Conservation (phyloP, 2,113 vertebrate genomes). For the Oreotrochilus melanogaster region DNA sequence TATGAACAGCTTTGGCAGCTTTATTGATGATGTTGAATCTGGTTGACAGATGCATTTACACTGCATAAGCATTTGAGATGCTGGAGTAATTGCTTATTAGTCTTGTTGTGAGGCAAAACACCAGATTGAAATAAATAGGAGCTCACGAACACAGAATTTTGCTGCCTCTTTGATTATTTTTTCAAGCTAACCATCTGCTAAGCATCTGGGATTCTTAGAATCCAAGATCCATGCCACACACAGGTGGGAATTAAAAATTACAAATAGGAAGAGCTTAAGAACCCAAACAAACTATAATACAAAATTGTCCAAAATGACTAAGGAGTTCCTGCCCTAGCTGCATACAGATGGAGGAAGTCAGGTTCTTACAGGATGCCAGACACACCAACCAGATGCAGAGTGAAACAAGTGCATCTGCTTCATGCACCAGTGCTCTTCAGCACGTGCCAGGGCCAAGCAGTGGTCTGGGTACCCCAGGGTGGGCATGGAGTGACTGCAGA, state of each 20-base stretch:
- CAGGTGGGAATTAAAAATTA: conserved; percentile 70
- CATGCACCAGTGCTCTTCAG: neutral
- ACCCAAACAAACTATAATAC: conserved; percentile 35
- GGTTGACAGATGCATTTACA: conserved; percentile 80
- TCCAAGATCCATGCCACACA: conserved; percentile 55
- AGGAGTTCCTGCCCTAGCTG: neutral
- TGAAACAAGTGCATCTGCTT: neutral
- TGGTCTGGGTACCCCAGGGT: accelerated
- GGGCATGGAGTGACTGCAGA: neutral
- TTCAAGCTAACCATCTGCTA: conserved; percentile 76
- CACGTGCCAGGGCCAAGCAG: accelerated
- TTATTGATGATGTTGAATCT: conserved; percentile 80
- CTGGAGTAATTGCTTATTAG: conserved; percentile 80
- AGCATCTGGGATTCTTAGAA: conserved; percentile 75
- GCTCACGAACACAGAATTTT: conserved; percentile 67
- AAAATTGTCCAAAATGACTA: conserved; percentile 23
- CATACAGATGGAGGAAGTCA: neutral
- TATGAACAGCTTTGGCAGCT: conserved; percentile 77
- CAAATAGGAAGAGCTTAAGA: conserved; percentile 46
- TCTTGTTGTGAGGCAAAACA: conserved; percentile 80
- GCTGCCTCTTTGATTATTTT: conserved; percentile 72
- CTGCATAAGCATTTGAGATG: conserved; percentile 76
- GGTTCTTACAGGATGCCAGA: neutral
- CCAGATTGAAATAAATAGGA: conserved; percentile 77
- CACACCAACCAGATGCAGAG: accelerated